phyloP scores from a whole-genome alignment of 2,113 vertebrate species.

The Hypanus sabinus region DNA sequence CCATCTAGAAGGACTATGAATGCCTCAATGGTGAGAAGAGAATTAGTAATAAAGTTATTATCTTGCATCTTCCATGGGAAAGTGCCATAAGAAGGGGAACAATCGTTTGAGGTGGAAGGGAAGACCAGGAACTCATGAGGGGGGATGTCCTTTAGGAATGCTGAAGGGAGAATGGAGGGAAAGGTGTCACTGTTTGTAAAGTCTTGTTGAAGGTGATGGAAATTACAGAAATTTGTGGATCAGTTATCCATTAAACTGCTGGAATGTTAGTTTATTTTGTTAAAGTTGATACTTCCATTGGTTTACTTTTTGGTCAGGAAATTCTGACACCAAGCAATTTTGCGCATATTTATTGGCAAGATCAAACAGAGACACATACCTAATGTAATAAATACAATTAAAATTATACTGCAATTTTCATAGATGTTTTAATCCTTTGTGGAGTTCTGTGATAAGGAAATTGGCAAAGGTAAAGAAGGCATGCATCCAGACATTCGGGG shows the following conservation, averaged over 20 bases:
- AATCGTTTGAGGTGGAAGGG: too few species aligned
- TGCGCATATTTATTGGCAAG: constrained; percentile 14
- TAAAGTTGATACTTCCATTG: neutral
- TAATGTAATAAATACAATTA: constrained; percentile 10
- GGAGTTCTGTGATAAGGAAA: constrained; percentile 15
- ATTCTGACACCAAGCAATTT: neutral
- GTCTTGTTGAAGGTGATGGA: too few species aligned
- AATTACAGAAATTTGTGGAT: neutral
- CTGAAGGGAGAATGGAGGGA: too few species aligned
- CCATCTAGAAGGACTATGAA: too few species aligned
- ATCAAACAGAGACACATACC: neutral
- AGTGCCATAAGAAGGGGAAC: too few species aligned
- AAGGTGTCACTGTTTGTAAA: too few species aligned
- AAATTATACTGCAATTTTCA: neutral
- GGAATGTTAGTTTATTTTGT: neutral
- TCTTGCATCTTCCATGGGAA: too few species aligned
- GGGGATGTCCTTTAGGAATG: too few species aligned
- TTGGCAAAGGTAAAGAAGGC: neutral
- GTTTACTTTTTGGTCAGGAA: neutral
- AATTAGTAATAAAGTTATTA: too few species aligned
- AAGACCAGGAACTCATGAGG: too few species aligned
- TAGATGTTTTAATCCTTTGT: constrained; percentile 3
- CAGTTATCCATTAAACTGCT: neutral
- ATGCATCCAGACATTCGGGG: neutral
- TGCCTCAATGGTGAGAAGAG: too few species aligned